Evolutionary conservation across 2,888 invertebrate species (phyloP), one percentile per base, ranked within the genome.

Genomic region (Platycheirus albimanus): DNA sequence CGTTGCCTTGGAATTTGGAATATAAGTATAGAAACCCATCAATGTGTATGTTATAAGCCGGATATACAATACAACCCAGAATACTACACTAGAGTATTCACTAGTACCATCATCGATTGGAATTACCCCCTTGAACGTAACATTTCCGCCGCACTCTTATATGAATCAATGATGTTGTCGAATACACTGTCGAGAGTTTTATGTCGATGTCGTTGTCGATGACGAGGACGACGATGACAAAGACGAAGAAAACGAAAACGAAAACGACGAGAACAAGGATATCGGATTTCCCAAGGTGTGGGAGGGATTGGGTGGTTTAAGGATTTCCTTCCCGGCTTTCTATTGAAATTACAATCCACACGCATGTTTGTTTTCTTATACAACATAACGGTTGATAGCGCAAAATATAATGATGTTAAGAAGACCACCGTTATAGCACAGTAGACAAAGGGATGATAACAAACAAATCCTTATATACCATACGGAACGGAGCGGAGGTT

Each of bases 321-420:
- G 19, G 20, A 56, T 38, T 56, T 38, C 15, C 38, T 24, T 56
- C 13, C n/a, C 10, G n/a, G 10, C 15, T 58, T 41, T 15, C 54
- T 13, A 7, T 61, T 61, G 61, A 61, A 45, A 33, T 61, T 30
- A 28, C n/a, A 15, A 61, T 58, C 76, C 70, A 47, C 61, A 76
- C 66, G 76, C 71, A 77, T 81, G 66, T 76, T 71, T 77, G 47
- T 51, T 64, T 66, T 75, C 58, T 15, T 41, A 24, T 11, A 58
- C 61, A 66, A 61, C 58, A 71, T 66, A 66, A 67, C 71, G 54
- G 56, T 70, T 71, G 56, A 30, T 45, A 64, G 56, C 51, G 24
- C 64, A 28, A 76, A 20, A 70, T 76, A 56, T 71, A 77, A 81
- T 77, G 71, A 81, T 77, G 71, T 66, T 77, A 43, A 43, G 54